Evolutionary conservation across 2,113 vertebrate genomes (phyloP).

Genomic region (Callopanchax toddi): DNA sequence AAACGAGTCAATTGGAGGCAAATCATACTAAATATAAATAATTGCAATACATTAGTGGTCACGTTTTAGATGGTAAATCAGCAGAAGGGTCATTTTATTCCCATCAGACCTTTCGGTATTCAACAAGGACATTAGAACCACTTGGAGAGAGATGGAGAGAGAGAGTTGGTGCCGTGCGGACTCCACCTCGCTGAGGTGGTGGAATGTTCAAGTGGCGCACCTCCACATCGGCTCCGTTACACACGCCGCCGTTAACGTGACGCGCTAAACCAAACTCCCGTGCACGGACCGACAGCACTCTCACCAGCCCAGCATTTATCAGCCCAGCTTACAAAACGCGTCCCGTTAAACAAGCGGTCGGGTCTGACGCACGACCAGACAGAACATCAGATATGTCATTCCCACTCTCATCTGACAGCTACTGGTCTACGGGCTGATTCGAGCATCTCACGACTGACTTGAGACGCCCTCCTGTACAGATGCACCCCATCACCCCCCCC

Average conservation of each 20-base stretch:
- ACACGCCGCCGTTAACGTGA: conserved; percentile 20
- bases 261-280: conserved; percentile 40
- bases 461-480: conserved; percentile 49
- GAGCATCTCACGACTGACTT: conserved; percentile 44
- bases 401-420: conserved; percentile 22
- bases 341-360: conserved; percentile 5
- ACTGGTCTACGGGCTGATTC: conserved; percentile 17
- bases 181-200: conserved; percentile 44
- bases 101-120: conserved; percentile 8
- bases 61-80: too few relatives aligned
- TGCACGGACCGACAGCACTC: conserved; percentile 5
- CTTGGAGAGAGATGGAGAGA: conserved; percentile 20
- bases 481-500: conserved; percentile 23
- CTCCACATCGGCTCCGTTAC: conserved; percentile 21
- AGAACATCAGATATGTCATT: conserved; percentile 1
- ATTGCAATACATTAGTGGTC: too few relatives aligned
- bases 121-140: conserved; percentile 24
- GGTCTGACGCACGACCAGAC: not conserved
- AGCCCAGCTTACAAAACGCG: not conserved
- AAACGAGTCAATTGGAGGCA: too few relatives aligned
- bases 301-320: conserved; percentile 26
- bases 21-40: too few relatives aligned
- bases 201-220: conserved; percentile 41
- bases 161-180: conserved; percentile 23
- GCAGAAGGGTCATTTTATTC: not conserved